Evolutionary conservation across 2,888 invertebrate genomes (phyloP), one percentile per base, ranked within the genome.

Genomic region (Phrixothrix hirtus): DNA sequence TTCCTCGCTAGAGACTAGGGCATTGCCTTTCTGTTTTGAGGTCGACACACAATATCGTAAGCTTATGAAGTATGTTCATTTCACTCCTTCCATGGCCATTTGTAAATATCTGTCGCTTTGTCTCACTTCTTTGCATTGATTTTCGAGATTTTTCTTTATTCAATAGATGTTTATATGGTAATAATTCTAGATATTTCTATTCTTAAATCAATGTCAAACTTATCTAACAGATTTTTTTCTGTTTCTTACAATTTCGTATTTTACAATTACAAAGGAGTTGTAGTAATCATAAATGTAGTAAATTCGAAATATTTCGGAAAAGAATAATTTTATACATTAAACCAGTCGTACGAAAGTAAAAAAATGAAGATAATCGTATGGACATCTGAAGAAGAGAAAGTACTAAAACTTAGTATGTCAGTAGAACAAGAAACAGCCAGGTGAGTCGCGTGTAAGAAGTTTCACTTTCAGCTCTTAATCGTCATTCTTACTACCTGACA

Each of bases 1-100:
- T 58, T 56, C 68, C 71, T 58, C 39, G 65, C 11, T 15, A 30
- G 71, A 75, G 75, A 68, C 62, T 70, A 75, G 76, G 73, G 65
- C 74, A 72, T 73, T 75, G 75, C 68, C 75, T 75, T 64, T 61
- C 63, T 59, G 64, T 67, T 75, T 75, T 77, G 75, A 77, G 77
- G 76, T 75, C 75, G 74, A 63, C 65, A 58, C 57, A 64, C 50
- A 55, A 46, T 55, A 51, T 49, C 48, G 54, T 49, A 55, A 55
- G 54, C 54, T 37, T 53, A 43, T 47, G 46, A 52, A 46, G 36
- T 53, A 53, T 54, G 39, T 29, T 29, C 39, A 39, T 55, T 49
- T 55, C 54, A 55, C 54, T 55, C 39, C 34, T 41, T 55, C 54
- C 48, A 55, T 41, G 54, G 49, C 39, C 54, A 54, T 10, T 25